Evolutionary conservation across 2,888 invertebrate species (phyloP).

Genomic region (Poecilobothrus nobilitatus): DNA sequence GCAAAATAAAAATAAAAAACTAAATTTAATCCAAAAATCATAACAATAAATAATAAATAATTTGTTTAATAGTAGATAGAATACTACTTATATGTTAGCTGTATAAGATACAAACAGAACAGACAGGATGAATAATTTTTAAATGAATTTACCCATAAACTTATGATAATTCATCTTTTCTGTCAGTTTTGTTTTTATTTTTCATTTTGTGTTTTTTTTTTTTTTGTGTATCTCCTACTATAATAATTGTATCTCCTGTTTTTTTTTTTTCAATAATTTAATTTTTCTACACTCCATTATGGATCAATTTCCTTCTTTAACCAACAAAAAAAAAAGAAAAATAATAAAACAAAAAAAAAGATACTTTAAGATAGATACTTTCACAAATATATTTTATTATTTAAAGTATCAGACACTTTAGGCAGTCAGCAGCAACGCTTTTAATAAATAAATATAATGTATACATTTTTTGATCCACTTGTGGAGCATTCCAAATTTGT

Average conservation of each 20-base stretch:
- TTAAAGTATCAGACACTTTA: too few species aligned
- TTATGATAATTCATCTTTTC: slow-evolving; percentile 6
- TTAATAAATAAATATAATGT: neutral
- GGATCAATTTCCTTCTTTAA: neutral
- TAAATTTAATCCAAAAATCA: too few species aligned
- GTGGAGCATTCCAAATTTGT: neutral
- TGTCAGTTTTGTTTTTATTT: neutral
- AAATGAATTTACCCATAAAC: neutral
- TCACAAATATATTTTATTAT: too few species aligned
- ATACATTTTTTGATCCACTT: neutral
- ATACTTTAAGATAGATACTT: too few species aligned
- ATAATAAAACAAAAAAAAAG: too few species aligned
- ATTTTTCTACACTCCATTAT: neutral
- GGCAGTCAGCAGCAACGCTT: too few species aligned
- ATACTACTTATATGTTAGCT: too few species aligned
- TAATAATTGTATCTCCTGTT: too few species aligned
- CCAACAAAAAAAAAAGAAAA: neutral
- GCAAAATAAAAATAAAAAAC: too few species aligned
- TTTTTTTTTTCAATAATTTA: slow-evolving; percentile 2
- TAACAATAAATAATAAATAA: neutral
- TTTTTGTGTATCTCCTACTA: neutral
- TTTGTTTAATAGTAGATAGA: neutral
- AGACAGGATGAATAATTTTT: neutral
- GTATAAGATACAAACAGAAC: neutral
- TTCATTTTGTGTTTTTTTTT: too few species aligned